phyloP scores from a whole-genome alignment of 2,888 invertebrate species.

The Lobophora halterata region DNA sequence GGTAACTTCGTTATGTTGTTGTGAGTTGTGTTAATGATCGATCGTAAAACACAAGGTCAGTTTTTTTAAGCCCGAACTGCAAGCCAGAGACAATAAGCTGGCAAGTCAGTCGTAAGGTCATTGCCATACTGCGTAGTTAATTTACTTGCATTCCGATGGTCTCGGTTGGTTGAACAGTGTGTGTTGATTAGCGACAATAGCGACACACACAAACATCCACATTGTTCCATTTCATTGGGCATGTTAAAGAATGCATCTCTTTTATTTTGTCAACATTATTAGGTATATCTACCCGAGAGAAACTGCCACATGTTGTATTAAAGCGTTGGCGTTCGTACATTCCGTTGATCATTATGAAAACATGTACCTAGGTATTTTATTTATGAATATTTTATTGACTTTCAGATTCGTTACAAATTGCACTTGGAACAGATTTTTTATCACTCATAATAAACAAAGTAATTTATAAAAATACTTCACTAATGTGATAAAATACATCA shows the following conservation, averaged over 20 bases:
- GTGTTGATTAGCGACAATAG: not conserved
- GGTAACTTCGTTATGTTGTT: no score
- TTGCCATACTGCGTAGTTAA: no score
- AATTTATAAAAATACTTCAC: no score
- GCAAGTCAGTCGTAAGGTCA: no score
- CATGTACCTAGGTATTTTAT: no score
- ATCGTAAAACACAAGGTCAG: no score
- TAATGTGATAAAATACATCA: no score
- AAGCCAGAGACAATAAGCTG: no score
- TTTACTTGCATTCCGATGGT: constrained; percentile 1
- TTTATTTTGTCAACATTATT: not conserved
- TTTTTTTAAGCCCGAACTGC: no score
- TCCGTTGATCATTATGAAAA: not conserved
- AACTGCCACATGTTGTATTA: not conserved
- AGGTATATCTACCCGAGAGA: no score
- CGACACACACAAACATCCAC: not conserved
- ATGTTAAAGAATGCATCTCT: not conserved
- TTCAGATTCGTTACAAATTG: not conserved
- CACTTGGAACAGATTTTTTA: no score
- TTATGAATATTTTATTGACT: not conserved
- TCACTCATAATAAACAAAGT: constrained; percentile 5
- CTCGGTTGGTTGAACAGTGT: not conserved
- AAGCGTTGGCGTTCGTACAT: not conserved
- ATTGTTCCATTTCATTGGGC: constrained; percentile 2
- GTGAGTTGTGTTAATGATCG: no score